Evolutionary conservation across 2,113 vertebrate species (phyloP).

Genomic region (Ptyas mucosa): DNA sequence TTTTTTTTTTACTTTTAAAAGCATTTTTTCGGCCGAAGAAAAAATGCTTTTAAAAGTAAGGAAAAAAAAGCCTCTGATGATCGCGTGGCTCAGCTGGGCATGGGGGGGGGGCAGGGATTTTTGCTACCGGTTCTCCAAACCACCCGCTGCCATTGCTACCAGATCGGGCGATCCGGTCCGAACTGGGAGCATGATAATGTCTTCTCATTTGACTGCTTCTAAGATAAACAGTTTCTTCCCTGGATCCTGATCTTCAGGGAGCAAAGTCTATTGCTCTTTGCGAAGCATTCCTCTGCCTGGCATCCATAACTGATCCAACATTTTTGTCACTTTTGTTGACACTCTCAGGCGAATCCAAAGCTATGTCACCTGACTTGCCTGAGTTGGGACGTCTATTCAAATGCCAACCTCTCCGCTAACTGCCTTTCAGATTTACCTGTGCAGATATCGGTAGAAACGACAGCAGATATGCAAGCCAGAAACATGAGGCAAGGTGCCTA

Average conservation of each 20-base stretch:
- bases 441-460: conserved; percentile 89
- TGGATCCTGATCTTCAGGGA: neutral
- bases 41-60: no score
- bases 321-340: neutral
- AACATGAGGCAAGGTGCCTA: conserved; percentile 77
- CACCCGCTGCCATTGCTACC: no score
- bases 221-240: neutral
- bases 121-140: no score
- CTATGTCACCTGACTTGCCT: neutral
- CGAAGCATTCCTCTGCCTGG: neutral
- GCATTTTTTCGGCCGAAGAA: no score
- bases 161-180: no score
- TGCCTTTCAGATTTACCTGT: conserved; percentile 75
- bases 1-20: no score
- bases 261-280: neutral
- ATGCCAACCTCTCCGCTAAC: neutral
- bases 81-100: no score
- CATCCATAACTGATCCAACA: neutral
- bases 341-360: neutral
- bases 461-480: conserved; percentile 85
- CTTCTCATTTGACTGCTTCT: no score
- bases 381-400: neutral
- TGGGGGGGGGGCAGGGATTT: no score
- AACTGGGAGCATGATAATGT: no score
- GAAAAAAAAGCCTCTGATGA: no score